Evolutionary conservation across 1,140 invertebrate genomes (phyloP), one percentile per base, ranked within the genome.

Genomic region (Antheraea pernyi): DNA sequence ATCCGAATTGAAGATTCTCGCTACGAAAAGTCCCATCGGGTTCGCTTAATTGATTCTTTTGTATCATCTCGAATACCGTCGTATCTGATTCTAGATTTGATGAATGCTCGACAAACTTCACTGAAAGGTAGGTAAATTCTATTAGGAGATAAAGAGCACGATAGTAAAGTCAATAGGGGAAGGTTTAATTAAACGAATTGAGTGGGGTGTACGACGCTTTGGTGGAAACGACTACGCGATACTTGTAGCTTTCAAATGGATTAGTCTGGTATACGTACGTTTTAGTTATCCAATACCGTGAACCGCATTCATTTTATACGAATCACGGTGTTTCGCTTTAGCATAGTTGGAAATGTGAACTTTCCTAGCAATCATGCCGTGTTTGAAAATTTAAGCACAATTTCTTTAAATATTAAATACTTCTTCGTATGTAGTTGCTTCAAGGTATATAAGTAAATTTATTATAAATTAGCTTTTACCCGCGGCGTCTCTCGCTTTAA

Each of bases 171-270:
- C 53, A 77, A 75, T 71, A 75, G 68, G 80, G 76, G 79, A 83
- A 79, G 80, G 81, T 86, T 87, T 88, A 89, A 89, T 89, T 89
- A 89, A 86, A 81, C 76, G 76, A 87, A 86, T 30, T 30, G 22
- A 30, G 22, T 87, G 85, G 80, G 74, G 68, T 46, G 70, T 68
- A 65, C 39, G 58, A 16, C 48, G 67, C 48, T 61, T 30, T 66
- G 42, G 59, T 68, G 67, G 71, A 66, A 70, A 69, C 76, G 68
- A 63, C 58, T 53, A 69, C 22, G 67, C 59, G 63, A 53, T 53
- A 53, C 46, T 53, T n/a, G 46, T 66, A 72, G 68, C 59, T 81
- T 77, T 78, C 82, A 86, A 88, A 88, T 86, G 82, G 79, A 88
- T 84, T 88, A 83, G 80, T 82, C 82, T 85, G 79, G 77, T 70